phyloP scores from a whole-genome alignment of 1,140 invertebrate species.

The Wiebesia pumilae region DNA sequence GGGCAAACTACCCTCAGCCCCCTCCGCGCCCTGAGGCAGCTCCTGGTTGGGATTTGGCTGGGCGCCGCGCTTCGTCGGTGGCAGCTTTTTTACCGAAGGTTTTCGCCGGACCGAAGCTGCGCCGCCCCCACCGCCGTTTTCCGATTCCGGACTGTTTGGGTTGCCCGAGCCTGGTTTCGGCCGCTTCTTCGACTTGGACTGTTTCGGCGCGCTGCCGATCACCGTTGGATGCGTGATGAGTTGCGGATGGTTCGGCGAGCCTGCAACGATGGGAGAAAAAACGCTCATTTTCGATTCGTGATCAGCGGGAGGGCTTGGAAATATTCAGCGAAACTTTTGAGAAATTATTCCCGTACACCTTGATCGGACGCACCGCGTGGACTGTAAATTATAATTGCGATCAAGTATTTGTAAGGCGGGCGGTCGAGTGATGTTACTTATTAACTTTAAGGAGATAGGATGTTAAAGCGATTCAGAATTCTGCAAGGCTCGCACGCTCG shows the following conservation, averaged over 20 bases:
- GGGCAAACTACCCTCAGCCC: conserved; percentile 76
- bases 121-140: conserved; percentile 63
- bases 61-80: conserved; percentile 69
- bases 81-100: conserved; percentile 86
- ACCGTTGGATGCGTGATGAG: conserved; percentile 86
- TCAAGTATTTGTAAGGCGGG: too few species aligned
- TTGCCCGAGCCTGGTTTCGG: conserved; percentile 77
- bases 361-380: too few species aligned
- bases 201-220: conserved; percentile 82
- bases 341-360: too few species aligned
- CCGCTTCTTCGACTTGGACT: conserved; percentile 84
- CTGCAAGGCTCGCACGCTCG: too few species aligned
- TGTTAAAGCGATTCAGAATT: too few species aligned
- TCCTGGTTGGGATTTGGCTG: conserved; percentile 76
- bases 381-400: too few species aligned
- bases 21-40: conserved; percentile 81
- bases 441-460: too few species aligned
- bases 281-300: not conserved
- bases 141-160: conserved; percentile 80
- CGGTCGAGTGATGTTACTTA: too few species aligned
- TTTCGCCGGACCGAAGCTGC: conserved; percentile 77
- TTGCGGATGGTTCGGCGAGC: conserved; percentile 85
- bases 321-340: too few species aligned
- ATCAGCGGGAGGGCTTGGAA: too few species aligned
- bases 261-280: conserved; percentile 64